phyloP scores from a whole-genome alignment of 2,888 invertebrate genomes.

The Balanococcus diminutus region DNA sequence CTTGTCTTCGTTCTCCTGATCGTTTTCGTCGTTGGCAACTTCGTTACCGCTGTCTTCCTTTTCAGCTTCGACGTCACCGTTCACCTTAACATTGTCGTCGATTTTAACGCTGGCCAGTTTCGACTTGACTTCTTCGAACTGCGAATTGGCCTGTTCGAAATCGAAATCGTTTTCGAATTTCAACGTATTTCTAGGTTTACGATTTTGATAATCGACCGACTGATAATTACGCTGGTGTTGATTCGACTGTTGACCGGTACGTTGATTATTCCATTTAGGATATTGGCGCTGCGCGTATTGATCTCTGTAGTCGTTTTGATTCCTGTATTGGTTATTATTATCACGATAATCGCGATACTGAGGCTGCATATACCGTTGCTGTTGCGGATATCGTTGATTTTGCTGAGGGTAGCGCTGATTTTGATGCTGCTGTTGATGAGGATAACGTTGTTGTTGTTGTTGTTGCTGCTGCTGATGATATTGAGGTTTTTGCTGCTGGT shows the following conservation, averaged over 20 bases:
- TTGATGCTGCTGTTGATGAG: slow-evolving; percentile 7
- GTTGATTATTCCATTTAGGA: slow-evolving; percentile 9
- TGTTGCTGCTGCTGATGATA: not conserved
- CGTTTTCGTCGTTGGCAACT: slow-evolving; percentile 83
- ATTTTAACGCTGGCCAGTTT: slow-evolving; percentile 86
- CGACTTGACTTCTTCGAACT: slow-evolving; percentile 87
- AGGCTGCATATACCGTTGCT: slow-evolving; percentile 4
- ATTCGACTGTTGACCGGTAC: not conserved
- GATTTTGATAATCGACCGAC: slow-evolving; percentile 32
- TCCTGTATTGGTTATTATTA: slow-evolving; percentile 6
- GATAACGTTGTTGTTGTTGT: slow-evolving; percentile 30
- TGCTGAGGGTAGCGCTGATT: slow-evolving; percentile 15
- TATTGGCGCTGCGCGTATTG: slow-evolving; percentile 22
- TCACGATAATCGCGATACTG: slow-evolving; percentile 44
- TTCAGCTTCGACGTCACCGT: slow-evolving; percentile 53
- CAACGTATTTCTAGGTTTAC: slow-evolving; percentile 62
- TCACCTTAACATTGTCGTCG: slow-evolving; percentile 60
- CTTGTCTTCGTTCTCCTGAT: slow-evolving; percentile 70
- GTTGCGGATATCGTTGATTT: slow-evolving; percentile 25
- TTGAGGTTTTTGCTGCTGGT: slow-evolving; percentile 34
- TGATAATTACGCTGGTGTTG: slow-evolving; percentile 42
- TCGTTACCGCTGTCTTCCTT: slow-evolving; percentile 54
- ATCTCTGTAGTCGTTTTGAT: slow-evolving; percentile 20
- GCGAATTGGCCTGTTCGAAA: slow-evolving; percentile 97
- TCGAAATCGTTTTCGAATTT: slow-evolving; percentile 98